These are phyloP conservation scores for Cistogaster globosa DNA, from an alignment of 2,888 invertebrate genomes.

Conservation along the genomic window DNA sequence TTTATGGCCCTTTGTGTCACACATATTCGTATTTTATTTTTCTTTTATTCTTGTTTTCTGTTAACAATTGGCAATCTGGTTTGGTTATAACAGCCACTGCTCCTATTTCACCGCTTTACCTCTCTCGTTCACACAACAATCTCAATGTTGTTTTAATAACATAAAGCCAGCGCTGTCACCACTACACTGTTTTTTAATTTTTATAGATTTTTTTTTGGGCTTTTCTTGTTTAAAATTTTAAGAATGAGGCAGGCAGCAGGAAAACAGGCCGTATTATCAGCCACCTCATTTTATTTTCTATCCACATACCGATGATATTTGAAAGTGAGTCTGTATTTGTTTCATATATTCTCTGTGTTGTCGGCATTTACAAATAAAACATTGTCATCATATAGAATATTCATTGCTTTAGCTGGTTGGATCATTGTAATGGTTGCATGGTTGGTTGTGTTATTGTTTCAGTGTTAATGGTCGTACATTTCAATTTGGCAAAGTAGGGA, in stretches of 20 bases:
- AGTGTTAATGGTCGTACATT: conserved; percentile 71
- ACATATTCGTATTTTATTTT: conserved; percentile 45
- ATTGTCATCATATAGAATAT: conserved; percentile 61
- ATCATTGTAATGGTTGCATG: background rate
- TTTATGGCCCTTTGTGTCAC: conserved; percentile 77
- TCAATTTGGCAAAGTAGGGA: conserved; percentile 71
- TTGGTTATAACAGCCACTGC: conserved; percentile 39
- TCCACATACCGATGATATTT: too few relatives aligned
- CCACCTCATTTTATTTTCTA: background rate
- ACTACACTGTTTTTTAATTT: conserved; percentile 51
- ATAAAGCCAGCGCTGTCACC: conserved; percentile 49
- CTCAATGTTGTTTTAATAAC: conserved; percentile 1
- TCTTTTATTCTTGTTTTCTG: background rate
- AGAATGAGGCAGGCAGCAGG: background rate
- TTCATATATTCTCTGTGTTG: background rate
- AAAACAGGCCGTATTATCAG: background rate
- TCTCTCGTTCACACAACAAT: background rate
- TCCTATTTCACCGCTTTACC: conserved; percentile 11
- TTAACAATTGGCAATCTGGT: conserved; percentile 63
- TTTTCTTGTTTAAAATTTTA: background rate
- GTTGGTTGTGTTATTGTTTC: conserved; percentile 62
- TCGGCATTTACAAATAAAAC: conserved; percentile 25
- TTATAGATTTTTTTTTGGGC: conserved; percentile 21
- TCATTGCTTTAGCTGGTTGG: conserved; percentile 48
- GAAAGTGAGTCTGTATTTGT: too few relatives aligned